Base-by-base conservation (phyloP, 2,113 vertebrate species). In the Bubo blakistoni region DNA sequence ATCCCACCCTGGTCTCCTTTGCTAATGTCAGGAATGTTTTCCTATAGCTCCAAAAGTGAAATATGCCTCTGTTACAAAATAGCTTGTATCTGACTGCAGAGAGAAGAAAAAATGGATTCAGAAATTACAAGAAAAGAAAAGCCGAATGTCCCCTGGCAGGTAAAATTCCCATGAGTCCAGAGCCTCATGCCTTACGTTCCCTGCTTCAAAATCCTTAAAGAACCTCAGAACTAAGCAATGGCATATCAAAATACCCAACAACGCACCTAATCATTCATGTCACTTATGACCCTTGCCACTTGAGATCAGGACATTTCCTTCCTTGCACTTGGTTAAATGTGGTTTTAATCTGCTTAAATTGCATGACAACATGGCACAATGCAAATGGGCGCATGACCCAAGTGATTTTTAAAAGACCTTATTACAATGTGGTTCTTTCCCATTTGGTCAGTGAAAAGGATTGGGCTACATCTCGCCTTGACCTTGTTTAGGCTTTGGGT, bases 321-420 rank as follows among this genome's bases (percentile, higher is more conserved):
- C 96, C 95, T 97, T 98, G 91, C 96, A 95, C 97, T 96, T 97
- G 97, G 91, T 96, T 97, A 97, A 98, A 98, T 97, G 95, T 98
- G 97, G 95, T 98, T 98, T 98, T 97, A 97, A 98, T 98, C 94
- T 98, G 82, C 89, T 93, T 88, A 78, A 82, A 97, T 94, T 97
- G 97, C 94, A 97, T 21, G 69, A 95, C 94, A 96, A 95, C 84
- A 95, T 95, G 81, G 70, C 93, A 94, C 77, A 46, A 66, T 38
- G 90, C 34, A 62, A 91, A 81, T 10, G 81, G 84, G 63, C 49
- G 38, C 92, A 32, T 9, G 4, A 72, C 89, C 81, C 88, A 92
- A 92, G 65, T 29, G 61, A 30, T 46, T 94, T 97, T 92, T 49
- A 70, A 87, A 85, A 85, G 92, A 83, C 87, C 57, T 97, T 81